Percentiles rank a stretch among this genome's conserved stretches.
phyloP scores from a whole-genome alignment of 2,113 vertebrate species.

The Heterotis niloticus region DNA sequence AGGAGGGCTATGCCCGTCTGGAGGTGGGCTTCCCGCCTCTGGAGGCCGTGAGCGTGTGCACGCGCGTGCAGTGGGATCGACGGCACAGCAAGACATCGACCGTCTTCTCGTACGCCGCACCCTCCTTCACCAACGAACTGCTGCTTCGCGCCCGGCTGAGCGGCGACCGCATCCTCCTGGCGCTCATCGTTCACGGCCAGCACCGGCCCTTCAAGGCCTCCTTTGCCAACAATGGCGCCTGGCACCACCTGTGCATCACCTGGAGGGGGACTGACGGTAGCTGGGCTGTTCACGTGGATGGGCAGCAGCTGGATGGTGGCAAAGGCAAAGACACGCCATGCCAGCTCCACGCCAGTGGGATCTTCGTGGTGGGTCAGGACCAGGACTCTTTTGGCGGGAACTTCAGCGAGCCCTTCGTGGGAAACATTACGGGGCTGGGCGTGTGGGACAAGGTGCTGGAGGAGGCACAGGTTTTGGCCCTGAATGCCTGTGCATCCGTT shows the following conservation, averaged over 20 bases:
- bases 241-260: slow-evolving; percentile 82
- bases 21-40: slow-evolving; percentile 62
- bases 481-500: slow-evolving; percentile 57
- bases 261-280: slow-evolving; percentile 64
- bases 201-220: slow-evolving; percentile 72
- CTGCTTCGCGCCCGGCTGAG: slow-evolving; percentile 73
- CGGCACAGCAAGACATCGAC: slow-evolving; percentile 60
- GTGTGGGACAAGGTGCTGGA: slow-evolving; percentile 69
- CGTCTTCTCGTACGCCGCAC: slow-evolving; percentile 77
- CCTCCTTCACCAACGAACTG: slow-evolving; percentile 73
- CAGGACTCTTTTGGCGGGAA: slow-evolving; percentile 83
- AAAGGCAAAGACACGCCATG: slow-evolving; percentile 47
- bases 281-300: slow-evolving; percentile 74
- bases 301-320: slow-evolving; percentile 56
- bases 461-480: slow-evolving; percentile 54
- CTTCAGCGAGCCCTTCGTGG: slow-evolving; percentile 84
- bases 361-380: slow-evolving; percentile 83
- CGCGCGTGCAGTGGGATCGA: slow-evolving; percentile 76
- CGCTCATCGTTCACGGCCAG: slow-evolving; percentile 76
- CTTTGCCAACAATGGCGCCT: slow-evolving; percentile 66
- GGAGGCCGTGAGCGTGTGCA: slow-evolving; percentile 68
- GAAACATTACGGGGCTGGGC: slow-evolving; percentile 78
- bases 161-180: slow-evolving; percentile 62
- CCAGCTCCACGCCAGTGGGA: slow-evolving; percentile 68
- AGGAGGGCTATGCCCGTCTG: slow-evolving; percentile 66